These are phyloP conservation scores for Siphonodentalium dalli DNA, from an alignment of 2,888 invertebrate genomes.

Conservation along the genomic window DNA sequence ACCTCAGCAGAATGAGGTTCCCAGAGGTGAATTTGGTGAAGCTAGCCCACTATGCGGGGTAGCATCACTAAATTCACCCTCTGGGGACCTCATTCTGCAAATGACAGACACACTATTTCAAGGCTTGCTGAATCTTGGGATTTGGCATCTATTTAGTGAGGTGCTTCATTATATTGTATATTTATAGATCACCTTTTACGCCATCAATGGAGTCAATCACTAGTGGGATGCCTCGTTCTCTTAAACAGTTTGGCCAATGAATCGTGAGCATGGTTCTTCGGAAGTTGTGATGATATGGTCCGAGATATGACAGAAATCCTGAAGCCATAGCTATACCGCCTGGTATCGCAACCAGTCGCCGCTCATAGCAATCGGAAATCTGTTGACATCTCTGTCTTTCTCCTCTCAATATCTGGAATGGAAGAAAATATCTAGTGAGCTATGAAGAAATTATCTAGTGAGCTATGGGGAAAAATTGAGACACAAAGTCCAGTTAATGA, in stretches of 20 bases:
- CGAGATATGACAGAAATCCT: slow-evolving; percentile 61
- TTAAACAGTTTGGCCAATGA: slow-evolving; percentile 63
- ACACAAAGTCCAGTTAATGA: no score
- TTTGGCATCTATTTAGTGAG: no score
- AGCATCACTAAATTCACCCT: no score
- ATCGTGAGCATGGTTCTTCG: slow-evolving; percentile 61
- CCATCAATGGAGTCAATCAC: slow-evolving; percentile 62
- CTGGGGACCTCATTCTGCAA: no score
- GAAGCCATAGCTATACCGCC: slow-evolving; percentile 62
- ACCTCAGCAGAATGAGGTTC: no score
- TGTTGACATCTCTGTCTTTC: slow-evolving; percentile 57
- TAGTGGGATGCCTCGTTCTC: slow-evolving; percentile 62
- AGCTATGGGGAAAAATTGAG: no score
- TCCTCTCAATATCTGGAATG: slow-evolving; percentile 44
- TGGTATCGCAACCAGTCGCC: slow-evolving; percentile 51
- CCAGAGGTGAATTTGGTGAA: no score
- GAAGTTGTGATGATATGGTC: slow-evolving; percentile 63
- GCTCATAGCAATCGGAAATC: slow-evolving; percentile 52
- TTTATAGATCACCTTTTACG: slow-evolving; percentile 60
- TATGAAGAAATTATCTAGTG: no score
- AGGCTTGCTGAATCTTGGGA: no score
- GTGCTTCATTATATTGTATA: no score
- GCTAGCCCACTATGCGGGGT: no score
- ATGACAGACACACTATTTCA: no score
- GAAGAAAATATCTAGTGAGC: not conserved